Conservation (phyloP, 2,888 invertebrate genomes). For the Anthoptus insignis region DNA sequence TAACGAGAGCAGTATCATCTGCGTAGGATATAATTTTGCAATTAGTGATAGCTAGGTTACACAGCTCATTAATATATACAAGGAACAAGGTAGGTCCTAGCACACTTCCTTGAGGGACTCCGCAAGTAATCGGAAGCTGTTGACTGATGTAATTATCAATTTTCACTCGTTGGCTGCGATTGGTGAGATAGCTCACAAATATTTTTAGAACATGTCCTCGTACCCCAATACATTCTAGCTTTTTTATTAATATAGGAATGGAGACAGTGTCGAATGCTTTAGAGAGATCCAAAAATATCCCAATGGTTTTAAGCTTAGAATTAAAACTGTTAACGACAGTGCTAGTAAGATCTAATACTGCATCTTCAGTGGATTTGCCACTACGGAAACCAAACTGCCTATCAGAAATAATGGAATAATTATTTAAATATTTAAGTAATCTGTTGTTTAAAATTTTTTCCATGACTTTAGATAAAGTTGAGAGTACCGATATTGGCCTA, state of each 20-base stretch:
- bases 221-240: background rate
- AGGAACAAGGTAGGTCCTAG: background rate
- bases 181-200: background rate
- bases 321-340: background rate
- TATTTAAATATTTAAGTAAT: conserved; percentile 18
- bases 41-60: background rate
- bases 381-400: conserved; percentile 33
- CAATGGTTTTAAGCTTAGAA: conserved; percentile 10
- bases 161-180: background rate
- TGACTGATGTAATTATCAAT: background rate
- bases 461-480: conserved; percentile 23
- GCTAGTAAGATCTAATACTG: conserved; percentile 6
- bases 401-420: conserved; percentile 15
- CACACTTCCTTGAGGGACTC: background rate
- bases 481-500: conserved; percentile 25
- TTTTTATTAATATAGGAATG: background rate
- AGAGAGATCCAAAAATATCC: too few species aligned
- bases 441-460: conserved; percentile 30
- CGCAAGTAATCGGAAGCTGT: background rate
- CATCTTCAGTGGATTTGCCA: conserved; percentile 30
- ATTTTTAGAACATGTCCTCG: background rate
- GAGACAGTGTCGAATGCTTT: too few species aligned
- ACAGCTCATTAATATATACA: too few species aligned
- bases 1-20: conserved; percentile 19
- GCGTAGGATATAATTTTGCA: conserved; percentile 15